phyloP scores from a whole-genome alignment of 2,113 vertebrate genomes.

The Tachysurus vachellii region DNA sequence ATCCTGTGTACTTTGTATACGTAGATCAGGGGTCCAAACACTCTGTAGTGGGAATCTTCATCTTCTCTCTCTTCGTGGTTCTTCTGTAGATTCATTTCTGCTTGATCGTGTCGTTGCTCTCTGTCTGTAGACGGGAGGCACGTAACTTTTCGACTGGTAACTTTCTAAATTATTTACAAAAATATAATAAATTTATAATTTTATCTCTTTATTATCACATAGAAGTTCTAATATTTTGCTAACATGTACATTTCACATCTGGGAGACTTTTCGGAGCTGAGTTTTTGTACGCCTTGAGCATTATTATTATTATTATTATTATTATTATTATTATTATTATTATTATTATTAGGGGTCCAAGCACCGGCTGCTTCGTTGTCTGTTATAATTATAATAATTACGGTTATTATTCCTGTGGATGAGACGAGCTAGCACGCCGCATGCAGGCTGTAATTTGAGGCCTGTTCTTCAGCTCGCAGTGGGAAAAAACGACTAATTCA shows the following conservation, averaged over 20 bases:
- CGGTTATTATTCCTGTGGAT: not conserved
- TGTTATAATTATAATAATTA: constrained; percentile 2
- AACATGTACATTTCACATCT: not conserved
- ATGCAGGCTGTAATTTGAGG: not conserved
- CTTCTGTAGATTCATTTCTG: not conserved
- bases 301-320: not conserved
- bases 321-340: not conserved
- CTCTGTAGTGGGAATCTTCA: not conserved
- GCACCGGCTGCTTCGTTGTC: not conserved
- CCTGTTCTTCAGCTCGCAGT: not conserved
- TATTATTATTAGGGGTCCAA: not conserved
- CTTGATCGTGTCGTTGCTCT: not conserved
- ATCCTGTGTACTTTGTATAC: not conserved
- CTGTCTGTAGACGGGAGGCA: not conserved
- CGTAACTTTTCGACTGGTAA: not conserved
- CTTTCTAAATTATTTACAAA: not conserved
- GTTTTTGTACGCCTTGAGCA: not conserved
- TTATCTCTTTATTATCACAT: not conserved
- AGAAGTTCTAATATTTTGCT: not conserved
- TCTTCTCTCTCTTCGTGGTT: not conserved
- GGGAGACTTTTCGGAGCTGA: not conserved
- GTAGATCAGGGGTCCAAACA: not conserved
- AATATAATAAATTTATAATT: no score
- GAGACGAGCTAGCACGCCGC: not conserved
- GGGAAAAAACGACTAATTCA: not conserved